Evolutionary conservation across 2,113 vertebrate genomes (phyloP).

Genomic region (Anas platyrhynchos): DNA sequence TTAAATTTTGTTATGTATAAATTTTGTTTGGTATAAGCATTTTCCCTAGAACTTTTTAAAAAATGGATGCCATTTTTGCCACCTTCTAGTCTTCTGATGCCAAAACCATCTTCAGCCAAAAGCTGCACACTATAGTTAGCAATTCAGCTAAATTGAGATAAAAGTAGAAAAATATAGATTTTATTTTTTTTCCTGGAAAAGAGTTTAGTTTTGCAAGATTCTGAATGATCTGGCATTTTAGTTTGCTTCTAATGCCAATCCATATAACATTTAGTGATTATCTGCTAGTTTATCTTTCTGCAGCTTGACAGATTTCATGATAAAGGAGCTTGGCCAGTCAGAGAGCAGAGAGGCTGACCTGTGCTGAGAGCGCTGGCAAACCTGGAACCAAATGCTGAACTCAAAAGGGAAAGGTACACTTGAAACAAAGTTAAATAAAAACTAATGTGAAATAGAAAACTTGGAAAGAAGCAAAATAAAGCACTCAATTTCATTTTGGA

Average conservation of each 20-base stretch:
- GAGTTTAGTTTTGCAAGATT: conserved; percentile 5
- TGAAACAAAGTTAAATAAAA: neutral
- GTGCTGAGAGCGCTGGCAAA: neutral
- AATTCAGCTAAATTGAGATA: conserved; percentile 6
- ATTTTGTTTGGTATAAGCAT: conserved; percentile 1
- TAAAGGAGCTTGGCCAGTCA: neutral
- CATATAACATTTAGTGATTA: conserved; percentile 37
- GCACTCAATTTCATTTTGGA: neutral
- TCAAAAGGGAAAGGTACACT: neutral
- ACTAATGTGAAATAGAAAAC: neutral
- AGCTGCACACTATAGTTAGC: neutral
- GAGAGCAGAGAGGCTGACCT: neutral
- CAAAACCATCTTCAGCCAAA: conserved; percentile 24
- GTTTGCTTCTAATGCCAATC: conserved; percentile 1
- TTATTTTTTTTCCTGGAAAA: neutral
- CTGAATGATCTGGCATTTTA: conserved; percentile 32
- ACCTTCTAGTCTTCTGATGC: conserved; percentile 19
- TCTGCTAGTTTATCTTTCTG: conserved; percentile 25
- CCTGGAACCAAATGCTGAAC: neutral
- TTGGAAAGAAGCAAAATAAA: conserved; percentile 15
- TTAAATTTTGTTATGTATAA: neutral
- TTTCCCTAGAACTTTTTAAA: neutral
- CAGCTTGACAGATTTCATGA: neutral
- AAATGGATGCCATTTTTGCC: conserved; percentile 4
- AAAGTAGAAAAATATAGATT: neutral